phyloP scores from a whole-genome alignment of 1,140 invertebrate genomes.

The Drosophila nasuta region DNA sequence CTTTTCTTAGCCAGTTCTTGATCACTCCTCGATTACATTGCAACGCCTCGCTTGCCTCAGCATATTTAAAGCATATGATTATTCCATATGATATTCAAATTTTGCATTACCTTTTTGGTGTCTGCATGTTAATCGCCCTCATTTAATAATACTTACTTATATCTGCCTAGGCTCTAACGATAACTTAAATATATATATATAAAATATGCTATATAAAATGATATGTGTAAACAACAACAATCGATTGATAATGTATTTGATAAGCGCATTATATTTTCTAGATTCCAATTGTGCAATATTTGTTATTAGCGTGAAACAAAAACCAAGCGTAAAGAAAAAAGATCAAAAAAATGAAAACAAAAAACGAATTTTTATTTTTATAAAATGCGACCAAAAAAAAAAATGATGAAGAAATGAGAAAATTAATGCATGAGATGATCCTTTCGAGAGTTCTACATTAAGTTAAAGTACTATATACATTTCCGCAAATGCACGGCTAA shows the following conservation, averaged over 20 bases:
- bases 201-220: slow-evolving; percentile 40
- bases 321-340: slow-evolving; percentile 14
- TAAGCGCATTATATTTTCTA: slow-evolving; percentile 78
- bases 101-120: slow-evolving; percentile 71
- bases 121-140: slow-evolving; percentile 75
- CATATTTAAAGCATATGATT: slow-evolving; percentile 43
- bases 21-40: background rate
- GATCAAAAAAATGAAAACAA: slow-evolving; percentile 21
- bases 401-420: background rate
- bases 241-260: slow-evolving; percentile 67
- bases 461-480: slow-evolving; percentile 26
- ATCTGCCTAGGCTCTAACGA: slow-evolving; percentile 39
- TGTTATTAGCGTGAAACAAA: slow-evolving; percentile 67
- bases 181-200: slow-evolving; percentile 39
- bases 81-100: slow-evolving; percentile 58
- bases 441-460: slow-evolving; percentile 41
- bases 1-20: no score
- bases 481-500: slow-evolving; percentile 23
- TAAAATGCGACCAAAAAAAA: slow-evolving; percentile 76
- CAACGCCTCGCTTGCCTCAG: slow-evolving; percentile 3
- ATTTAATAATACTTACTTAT: slow-evolving; percentile 45
- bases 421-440: background rate
- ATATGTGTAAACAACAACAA: slow-evolving; percentile 33
- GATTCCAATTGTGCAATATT: slow-evolving; percentile 81
- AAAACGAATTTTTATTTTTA: slow-evolving; percentile 78